Evolutionary conservation across 1,140 invertebrate genomes (phyloP).

Genomic region (Drosophila sproati): DNA sequence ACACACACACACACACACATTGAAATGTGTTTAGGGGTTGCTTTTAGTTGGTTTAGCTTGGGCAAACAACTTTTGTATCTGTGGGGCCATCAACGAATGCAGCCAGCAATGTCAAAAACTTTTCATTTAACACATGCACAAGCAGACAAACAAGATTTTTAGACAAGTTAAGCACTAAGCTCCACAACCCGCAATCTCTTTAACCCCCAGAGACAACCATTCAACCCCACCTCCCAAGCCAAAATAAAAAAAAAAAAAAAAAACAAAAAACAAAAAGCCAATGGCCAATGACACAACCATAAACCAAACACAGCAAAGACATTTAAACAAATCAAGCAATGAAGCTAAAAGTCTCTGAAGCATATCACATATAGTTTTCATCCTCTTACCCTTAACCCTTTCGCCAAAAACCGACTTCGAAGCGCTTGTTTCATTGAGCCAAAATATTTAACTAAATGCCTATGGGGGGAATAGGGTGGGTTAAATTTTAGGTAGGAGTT

Average conservation of each 20-base stretch:
- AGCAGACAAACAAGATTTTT: slow-evolving; percentile 74
- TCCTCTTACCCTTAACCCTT: slow-evolving; percentile 25
- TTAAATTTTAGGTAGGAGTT: neutral
- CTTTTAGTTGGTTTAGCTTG: slow-evolving; percentile 64
- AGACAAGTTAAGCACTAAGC: slow-evolving; percentile 49
- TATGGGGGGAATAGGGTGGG: neutral
- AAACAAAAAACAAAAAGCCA: slow-evolving; percentile 24
- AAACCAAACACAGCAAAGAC: slow-evolving; percentile 82
- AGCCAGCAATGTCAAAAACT: slow-evolving; percentile 63
- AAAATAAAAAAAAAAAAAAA: slow-evolving; percentile 2
- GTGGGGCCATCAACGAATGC: slow-evolving; percentile 78
- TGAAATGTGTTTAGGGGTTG: slow-evolving; percentile 21
- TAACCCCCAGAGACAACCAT: slow-evolving; percentile 22
- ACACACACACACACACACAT: slow-evolving; percentile 38
- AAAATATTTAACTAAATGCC: slow-evolving; percentile 58
- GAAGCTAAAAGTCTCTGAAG: slow-evolving; percentile 79
- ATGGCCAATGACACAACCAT: slow-evolving; percentile 67
- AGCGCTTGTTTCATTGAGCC: slow-evolving; percentile 72
- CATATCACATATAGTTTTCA: slow-evolving; percentile 63
- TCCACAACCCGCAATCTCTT: slow-evolving; percentile 23
- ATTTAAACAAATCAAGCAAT: slow-evolving; percentile 82
- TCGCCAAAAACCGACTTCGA: slow-evolving; percentile 10
- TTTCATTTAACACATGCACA: slow-evolving; percentile 69
- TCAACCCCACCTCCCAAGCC: neutral
- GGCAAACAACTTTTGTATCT: slow-evolving; percentile 80